Conservation (phyloP, 2,888 invertebrate genomes). For the Pterobdella sp. region DNA sequence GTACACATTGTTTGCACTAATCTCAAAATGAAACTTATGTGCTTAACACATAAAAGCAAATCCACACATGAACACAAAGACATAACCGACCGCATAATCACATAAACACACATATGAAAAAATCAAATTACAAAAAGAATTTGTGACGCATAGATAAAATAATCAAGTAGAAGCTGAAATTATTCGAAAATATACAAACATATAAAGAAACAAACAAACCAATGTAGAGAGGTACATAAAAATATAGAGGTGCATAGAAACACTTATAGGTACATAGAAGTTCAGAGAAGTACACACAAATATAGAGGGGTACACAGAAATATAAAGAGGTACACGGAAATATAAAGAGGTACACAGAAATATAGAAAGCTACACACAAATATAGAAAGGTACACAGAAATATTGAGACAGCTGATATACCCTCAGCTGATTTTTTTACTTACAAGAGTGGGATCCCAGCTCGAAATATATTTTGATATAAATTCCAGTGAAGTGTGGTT, state of each 20-base stretch:
- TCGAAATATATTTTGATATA: no score
- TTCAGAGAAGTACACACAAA: background rate
- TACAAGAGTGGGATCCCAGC: no score
- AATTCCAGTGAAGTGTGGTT: no score
- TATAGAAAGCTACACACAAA: no score
- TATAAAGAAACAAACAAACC: background rate
- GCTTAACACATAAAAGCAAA: background rate
- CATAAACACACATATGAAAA: background rate
- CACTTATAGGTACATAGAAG: background rate
- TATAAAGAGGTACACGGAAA: no score
- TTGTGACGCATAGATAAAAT: background rate
- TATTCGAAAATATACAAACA: background rate
- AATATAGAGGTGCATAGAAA: background rate
- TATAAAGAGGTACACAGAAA: no score
- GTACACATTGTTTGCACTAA: background rate
- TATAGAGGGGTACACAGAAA: background rate
- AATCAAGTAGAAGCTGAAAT: background rate
- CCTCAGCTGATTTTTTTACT: no score
- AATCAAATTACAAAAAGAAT: background rate
- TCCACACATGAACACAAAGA: background rate
- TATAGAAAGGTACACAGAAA: no score
- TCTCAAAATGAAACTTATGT: background rate
- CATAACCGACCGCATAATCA: background rate
- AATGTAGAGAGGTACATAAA: background rate
- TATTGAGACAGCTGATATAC: no score